These are phyloP conservation scores for Tipula lateralis DNA, from an alignment of 2,888 invertebrate genomes.

Conservation along the genomic window DNA sequence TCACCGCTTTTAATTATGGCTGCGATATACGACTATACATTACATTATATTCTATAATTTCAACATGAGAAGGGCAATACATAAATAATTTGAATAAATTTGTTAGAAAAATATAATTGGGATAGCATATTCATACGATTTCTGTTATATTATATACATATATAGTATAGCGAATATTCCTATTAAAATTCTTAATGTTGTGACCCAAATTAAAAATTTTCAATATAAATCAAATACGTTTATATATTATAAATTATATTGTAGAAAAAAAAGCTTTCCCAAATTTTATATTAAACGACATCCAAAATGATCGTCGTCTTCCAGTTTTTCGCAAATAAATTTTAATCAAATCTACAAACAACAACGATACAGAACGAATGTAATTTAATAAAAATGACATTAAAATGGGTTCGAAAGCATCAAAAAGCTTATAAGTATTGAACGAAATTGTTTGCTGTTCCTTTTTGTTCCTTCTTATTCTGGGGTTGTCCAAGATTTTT, in stretches of 20 bases:
- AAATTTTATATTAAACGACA: not conserved
- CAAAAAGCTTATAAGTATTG: not conserved
- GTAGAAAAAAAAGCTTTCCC: not conserved
- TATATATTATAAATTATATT: not conserved
- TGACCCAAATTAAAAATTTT: not conserved
- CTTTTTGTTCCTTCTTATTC: not conserved
- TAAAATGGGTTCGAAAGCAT: slow-evolving; percentile 16
- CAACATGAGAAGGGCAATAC: not conserved
- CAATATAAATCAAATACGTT: not conserved
- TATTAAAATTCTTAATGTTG: not conserved
- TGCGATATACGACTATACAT: too few relatives aligned
- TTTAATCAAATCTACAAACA: not conserved
- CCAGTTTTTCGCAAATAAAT: not conserved
- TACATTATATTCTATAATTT: too few relatives aligned
- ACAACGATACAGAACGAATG: not conserved
- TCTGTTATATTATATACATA: not conserved
- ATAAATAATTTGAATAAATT: too few relatives aligned
- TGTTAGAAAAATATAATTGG: not conserved
- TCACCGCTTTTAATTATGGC: too few relatives aligned
- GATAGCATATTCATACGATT: not conserved
- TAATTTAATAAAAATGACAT: not conserved
- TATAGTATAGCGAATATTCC: not conserved
- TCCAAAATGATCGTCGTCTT: not conserved
- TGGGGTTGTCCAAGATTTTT: not conserved
- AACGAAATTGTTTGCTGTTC: not conserved